Base-by-base conservation (phyloP, 1,140 invertebrate species). In the Paraescarpia echinospica region DNA sequence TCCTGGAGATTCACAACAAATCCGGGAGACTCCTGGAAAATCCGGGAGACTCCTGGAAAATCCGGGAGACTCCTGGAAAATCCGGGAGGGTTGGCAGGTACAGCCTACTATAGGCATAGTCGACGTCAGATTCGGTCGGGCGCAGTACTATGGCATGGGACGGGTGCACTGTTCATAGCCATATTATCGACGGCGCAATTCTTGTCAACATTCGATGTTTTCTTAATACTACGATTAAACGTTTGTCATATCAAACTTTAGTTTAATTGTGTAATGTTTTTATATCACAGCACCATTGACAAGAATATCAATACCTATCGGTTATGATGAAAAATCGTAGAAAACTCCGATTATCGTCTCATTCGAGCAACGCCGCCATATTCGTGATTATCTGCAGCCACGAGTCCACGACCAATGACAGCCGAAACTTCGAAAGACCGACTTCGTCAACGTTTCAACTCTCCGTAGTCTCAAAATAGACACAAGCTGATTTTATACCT, bases 261-360 rank as follows among this genome's bases (percentile, higher is more conserved):
- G 59, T 77, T 77, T 77, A 77, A 1, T 27, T 77, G 59, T 77
- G 27, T 77, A 77, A 18, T 77, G 59, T 77, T 77, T 18, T 27
- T 18, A 18, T 31, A 27, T 77, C 18, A 31, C 22, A 77, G 2
- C 14, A 27, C 22, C 59, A 77, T 77, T 77, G 59, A 77, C 59
- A 77, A 77, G 18, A 77, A 77, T 77, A 27, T 51, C 14, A 77
- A 77, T 77, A 77, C 59, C 59, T 77, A 77, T 27, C 12, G 59
- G 9, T 77, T 77, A 12, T 77, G 59, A 27, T 77, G 9, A 77
- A 77, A 14, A 77, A 14, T 77, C 59, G 14, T 77, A 77, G 59
- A 77, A 77, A 31, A 77, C 59, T 77, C 59, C 59, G 59, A 77
- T 77, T 77, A 77, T 77, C 59, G 59, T 77, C 59, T 77, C 59